phyloP scores from a whole-genome alignment of 1,140 invertebrate genomes.

The Ceratoteleas bidentatus region DNA sequence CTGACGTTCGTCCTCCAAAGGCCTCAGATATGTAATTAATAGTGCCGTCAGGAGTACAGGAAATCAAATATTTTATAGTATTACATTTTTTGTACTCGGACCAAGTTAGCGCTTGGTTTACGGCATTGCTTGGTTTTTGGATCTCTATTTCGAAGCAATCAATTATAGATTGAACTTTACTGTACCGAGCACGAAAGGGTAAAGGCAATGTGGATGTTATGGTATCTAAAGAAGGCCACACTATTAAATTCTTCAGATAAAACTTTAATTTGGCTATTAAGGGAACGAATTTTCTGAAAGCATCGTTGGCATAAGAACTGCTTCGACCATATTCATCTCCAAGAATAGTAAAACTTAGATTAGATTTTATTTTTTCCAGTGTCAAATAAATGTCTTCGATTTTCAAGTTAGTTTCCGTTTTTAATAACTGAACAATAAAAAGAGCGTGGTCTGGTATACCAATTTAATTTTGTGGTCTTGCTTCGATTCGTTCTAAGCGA shows the following conservation, averaged over 20 bases:
- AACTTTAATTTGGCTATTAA: constrained; percentile 20
- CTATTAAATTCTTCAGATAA: constrained; percentile 33
- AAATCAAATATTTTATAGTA: constrained; percentile 80
- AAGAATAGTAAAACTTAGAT: constrained; percentile 18
- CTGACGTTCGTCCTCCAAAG: constrained; percentile 73
- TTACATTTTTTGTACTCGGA: constrained; percentile 80
- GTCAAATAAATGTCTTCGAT: constrained; percentile 43
- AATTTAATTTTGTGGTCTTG: constrained; percentile 30
- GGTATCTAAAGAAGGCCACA: constrained; percentile 34
- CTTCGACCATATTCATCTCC: constrained; percentile 44
- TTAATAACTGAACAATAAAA: constrained; percentile 25
- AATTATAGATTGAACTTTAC: constrained; percentile 71
- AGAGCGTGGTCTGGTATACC: constrained; percentile 26
- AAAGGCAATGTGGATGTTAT: constrained; percentile 30
- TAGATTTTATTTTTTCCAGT: constrained; percentile 45
- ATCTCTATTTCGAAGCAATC: constrained; percentile 78
- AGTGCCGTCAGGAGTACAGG: constrained; percentile 76
- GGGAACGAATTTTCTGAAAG: constrained; percentile 33
- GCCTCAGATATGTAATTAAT: constrained; percentile 77
- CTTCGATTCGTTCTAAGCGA: constrained; percentile 12
- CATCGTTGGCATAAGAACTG: constrained; percentile 20
- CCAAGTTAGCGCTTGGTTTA: constrained; percentile 78
- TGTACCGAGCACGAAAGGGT: constrained; percentile 70
- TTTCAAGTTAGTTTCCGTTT: constrained; percentile 6
- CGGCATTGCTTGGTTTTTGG: constrained; percentile 74